These are phyloP conservation scores for Neodiprion virginianus DNA, from an alignment of 1,140 invertebrate species.

Conservation along the genomic window DNA sequence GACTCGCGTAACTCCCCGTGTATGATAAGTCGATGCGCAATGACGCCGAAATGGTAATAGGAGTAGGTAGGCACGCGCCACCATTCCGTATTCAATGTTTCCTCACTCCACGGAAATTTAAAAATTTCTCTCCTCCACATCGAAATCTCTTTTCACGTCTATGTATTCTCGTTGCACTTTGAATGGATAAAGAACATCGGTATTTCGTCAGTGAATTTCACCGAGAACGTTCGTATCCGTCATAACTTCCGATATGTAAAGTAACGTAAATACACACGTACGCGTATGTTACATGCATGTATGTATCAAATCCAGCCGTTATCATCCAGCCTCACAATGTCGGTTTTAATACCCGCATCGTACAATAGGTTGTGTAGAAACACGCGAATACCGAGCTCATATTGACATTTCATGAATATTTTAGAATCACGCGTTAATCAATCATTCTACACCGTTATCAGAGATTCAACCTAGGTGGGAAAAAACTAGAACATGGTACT, in stretches of 20 bases:
- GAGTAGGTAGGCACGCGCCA: slow-evolving; percentile 17
- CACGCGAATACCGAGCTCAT: not conserved
- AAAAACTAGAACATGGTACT: too few species aligned
- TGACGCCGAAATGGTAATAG: slow-evolving; percentile 5
- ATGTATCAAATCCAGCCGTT: not conserved
- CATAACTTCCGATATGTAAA: slow-evolving; percentile 15
- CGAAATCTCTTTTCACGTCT: not conserved
- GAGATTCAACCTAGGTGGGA: too few species aligned
- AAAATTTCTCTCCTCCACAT: too few species aligned
- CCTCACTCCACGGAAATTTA: not conserved
- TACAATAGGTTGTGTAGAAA: not conserved
- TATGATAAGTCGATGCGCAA: slow-evolving; percentile 11
- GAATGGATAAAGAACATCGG: too few species aligned
- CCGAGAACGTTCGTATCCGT: not conserved
- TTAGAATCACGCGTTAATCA: slow-evolving; percentile 31
- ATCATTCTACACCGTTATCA: slow-evolving; percentile 9
- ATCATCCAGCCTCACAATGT: not conserved
- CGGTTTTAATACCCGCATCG: not conserved
- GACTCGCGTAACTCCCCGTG: not conserved
- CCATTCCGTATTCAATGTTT: slow-evolving; percentile 31
- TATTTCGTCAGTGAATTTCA: not conserved
- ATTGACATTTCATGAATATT: slow-evolving; percentile 15
- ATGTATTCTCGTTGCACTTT: too few species aligned
- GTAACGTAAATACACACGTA: not conserved
- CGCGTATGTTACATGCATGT: not conserved